A percentile compares a stretch with the other conserved stretches of the same genome.
Conservation (phyloP, 1,140 invertebrate species). For the Plutomurus gul region DNA sequence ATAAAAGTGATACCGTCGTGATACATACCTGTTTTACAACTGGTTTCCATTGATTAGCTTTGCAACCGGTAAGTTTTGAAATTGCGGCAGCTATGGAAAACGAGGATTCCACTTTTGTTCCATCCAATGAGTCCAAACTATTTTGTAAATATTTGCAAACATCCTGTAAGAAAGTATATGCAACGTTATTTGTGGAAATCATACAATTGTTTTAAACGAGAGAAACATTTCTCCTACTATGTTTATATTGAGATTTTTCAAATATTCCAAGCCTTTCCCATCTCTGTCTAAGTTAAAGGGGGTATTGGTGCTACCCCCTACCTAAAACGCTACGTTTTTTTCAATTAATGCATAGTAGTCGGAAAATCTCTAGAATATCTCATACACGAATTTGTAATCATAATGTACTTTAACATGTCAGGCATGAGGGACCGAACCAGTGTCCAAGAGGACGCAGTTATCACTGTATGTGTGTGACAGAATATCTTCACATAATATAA, state of each 20-base stretch:
- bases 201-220: background rate
- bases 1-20: background rate
- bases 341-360: no score
- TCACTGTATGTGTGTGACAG: no score
- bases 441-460: no score
- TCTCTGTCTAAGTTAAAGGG: no score
- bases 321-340: no score
- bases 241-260: background rate
- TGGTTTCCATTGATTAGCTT: conserved; percentile 39
- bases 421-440: no score
- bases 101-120: conserved; percentile 41
- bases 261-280: background rate
- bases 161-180: conserved; percentile 35
- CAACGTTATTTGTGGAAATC: background rate
- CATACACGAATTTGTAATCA: no score
- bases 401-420: no score
- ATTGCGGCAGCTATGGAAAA: conserved; percentile 34
- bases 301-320: no score
- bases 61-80: conserved; percentile 42
- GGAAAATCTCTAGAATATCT: no score
- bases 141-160: conserved; percentile 48
- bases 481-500: no score
- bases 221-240: background rate
- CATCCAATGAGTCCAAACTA: conserved; percentile 41
- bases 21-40: conserved; percentile 42